Evolutionary conservation across 2,888 invertebrate genomes (phyloP).

Genomic region (Perdita meconis): DNA sequence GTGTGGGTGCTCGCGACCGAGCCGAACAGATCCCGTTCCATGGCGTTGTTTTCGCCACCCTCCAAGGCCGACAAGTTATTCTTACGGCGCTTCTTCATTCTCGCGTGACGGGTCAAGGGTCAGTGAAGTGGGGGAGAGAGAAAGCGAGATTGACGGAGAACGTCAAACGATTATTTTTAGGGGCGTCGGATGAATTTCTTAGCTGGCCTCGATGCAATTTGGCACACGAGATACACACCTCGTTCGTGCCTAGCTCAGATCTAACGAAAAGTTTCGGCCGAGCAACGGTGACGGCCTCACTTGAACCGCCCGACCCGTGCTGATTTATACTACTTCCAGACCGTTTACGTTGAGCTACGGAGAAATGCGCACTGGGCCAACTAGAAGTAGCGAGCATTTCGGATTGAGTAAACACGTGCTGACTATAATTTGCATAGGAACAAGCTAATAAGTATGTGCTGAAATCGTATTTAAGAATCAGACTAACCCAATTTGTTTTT

Average conservation of each 20-base stretch:
- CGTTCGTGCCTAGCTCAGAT: background rate
- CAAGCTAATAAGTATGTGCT: too few species aligned
- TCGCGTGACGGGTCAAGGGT: slow-evolving; percentile 56
- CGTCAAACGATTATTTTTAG: slow-evolving; percentile 40
- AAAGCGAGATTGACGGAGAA: background rate
- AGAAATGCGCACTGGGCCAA: too few species aligned
- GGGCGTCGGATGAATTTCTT: slow-evolving; percentile 30
- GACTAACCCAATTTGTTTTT: too few species aligned
- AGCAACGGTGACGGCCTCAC: background rate
- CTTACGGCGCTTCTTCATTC: slow-evolving; percentile 55
- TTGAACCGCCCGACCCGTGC: background rate
- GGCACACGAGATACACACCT: background rate
- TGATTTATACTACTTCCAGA: too few species aligned
- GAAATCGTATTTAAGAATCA: too few species aligned
- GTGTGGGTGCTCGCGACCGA: background rate
- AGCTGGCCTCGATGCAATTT: slow-evolving; percentile 22
- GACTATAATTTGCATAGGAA: too few species aligned
- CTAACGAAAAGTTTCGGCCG: slow-evolving; percentile 1
- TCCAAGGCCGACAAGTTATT: slow-evolving; percentile 56
- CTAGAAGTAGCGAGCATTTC: too few species aligned
- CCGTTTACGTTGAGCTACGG: too few species aligned
- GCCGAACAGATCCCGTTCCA: slow-evolving; percentile 1
- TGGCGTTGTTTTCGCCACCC: slow-evolving; percentile 10
- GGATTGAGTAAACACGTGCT: too few species aligned
- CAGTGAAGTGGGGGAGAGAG: background rate